Evolutionary conservation across 2,113 vertebrate genomes (phyloP).

Genomic region (Colinus virginianus): DNA sequence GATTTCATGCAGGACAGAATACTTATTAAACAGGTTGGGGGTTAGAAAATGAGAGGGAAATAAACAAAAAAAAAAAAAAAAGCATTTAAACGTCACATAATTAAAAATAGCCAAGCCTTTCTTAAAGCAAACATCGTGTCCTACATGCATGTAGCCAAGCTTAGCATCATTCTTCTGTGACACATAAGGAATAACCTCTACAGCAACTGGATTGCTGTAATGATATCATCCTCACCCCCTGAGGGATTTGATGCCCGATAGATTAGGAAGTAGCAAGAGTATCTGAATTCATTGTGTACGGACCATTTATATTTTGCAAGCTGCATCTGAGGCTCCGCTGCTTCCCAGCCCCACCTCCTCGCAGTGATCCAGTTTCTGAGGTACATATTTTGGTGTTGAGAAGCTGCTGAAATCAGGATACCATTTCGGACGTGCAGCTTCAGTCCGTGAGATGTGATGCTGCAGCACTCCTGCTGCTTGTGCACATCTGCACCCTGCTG

Average conservation of each 20-base stretch:
- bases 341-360: background rate
- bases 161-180: background rate
- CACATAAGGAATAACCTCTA: background rate
- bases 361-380: background rate
- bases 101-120: conserved; percentile 5
- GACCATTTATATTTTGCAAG: background rate
- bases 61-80: background rate
- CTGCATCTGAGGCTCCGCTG: background rate
- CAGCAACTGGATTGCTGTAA: background rate
- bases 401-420: background rate
- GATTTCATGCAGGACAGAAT: background rate
- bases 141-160: background rate
- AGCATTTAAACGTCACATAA: no score
- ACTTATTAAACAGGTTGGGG: background rate
- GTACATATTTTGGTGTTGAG: background rate
- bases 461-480: background rate
- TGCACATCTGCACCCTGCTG: no score
- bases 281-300: background rate
- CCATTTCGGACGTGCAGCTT: background rate
- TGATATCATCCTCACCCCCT: background rate
- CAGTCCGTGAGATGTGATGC: no score
- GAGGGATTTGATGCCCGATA: background rate
- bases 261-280: background rate
- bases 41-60: background rate
- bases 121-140: background rate